Evolutionary conservation across 1,140 invertebrate species (phyloP).

Genomic region (Pomacea maculata): DNA sequence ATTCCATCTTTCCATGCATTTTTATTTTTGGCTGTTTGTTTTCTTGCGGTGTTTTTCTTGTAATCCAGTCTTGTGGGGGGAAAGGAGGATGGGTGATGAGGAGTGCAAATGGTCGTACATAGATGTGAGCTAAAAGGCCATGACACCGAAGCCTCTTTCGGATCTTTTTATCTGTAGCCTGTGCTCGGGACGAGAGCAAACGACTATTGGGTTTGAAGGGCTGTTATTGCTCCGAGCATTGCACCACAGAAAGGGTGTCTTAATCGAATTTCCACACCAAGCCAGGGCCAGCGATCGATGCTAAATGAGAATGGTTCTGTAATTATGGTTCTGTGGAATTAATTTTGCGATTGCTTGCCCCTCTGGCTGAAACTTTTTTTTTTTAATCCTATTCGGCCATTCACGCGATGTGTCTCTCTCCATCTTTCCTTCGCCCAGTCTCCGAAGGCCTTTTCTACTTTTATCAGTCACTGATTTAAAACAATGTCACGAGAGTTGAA

Average conservation of each 20-base stretch:
- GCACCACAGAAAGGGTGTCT: conserved; percentile 10
- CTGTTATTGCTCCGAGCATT: conserved; percentile 13
- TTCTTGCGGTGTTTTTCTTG: too few species aligned
- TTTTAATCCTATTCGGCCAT: too few species aligned
- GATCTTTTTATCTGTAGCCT: conserved; percentile 2
- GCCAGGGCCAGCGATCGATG: conserved; percentile 11
- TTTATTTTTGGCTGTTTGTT: too few species aligned
- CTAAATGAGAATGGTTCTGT: conserved; percentile 19
- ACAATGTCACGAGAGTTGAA: conserved; percentile 9
- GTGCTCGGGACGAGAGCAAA: background rate
- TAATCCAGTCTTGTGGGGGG: too few species aligned
- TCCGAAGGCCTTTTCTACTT: too few species aligned
- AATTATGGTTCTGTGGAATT: conserved; percentile 17
- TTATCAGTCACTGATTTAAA: conserved; percentile 13
- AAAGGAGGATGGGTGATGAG: too few species aligned
- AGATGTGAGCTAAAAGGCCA: too few species aligned
- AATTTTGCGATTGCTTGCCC: conserved; percentile 11
- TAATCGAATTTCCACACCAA: conserved; percentile 17
- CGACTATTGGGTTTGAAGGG: conserved; percentile 11
- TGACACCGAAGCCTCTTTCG: too few species aligned
- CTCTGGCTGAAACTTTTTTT: background rate
- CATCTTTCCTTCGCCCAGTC: too few species aligned
- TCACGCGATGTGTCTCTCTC: too few species aligned
- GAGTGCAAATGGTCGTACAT: too few species aligned
- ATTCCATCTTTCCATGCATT: too few species aligned